Percentiles rank a stretch among this genome's conserved stretches.
phyloP scores from a whole-genome alignment of 1,140 invertebrate species.

The Euwallacea fornicatus region DNA sequence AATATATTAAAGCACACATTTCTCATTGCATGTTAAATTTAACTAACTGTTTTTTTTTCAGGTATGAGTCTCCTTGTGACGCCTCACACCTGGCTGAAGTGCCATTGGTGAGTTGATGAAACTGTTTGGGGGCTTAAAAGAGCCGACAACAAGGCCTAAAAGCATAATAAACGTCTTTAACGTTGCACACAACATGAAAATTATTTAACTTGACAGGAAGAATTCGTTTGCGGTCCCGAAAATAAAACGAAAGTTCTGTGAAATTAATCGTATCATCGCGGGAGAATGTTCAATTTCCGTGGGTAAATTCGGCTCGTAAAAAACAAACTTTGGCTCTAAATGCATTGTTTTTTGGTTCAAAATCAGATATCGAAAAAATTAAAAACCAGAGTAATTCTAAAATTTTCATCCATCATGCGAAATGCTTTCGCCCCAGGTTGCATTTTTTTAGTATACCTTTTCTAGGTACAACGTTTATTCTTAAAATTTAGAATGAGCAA shows the following conservation, averaged over 20 bases:
- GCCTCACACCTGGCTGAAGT: too few species aligned
- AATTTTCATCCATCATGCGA: too few species aligned
- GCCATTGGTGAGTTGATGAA: too few species aligned
- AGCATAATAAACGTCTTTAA: slow-evolving; percentile 16
- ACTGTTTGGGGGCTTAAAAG: neutral
- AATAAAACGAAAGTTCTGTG: neutral
- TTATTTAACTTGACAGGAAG: slow-evolving; percentile 13
- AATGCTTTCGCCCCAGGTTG: too few species aligned
- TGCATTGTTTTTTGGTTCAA: too few species aligned
- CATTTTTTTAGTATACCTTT: too few species aligned
- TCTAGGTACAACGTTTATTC: too few species aligned
- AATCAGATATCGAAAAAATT: too few species aligned
- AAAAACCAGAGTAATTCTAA: too few species aligned
- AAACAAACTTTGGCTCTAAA: too few species aligned
- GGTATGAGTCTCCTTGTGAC: neutral
- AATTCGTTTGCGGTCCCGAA: slow-evolving; percentile 13
- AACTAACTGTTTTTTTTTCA: neutral
- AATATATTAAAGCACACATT: neutral
- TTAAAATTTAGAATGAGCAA: too few species aligned
- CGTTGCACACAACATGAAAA: slow-evolving; percentile 8
- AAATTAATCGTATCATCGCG: slow-evolving; percentile 1
- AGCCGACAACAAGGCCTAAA: slow-evolving; percentile 8
- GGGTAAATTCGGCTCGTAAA: neutral
- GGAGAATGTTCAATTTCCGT: neutral
- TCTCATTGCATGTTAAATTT: neutral